Evolutionary conservation across 2,888 invertebrate genomes (phyloP).

Genomic region (Idaea aversata): DNA sequence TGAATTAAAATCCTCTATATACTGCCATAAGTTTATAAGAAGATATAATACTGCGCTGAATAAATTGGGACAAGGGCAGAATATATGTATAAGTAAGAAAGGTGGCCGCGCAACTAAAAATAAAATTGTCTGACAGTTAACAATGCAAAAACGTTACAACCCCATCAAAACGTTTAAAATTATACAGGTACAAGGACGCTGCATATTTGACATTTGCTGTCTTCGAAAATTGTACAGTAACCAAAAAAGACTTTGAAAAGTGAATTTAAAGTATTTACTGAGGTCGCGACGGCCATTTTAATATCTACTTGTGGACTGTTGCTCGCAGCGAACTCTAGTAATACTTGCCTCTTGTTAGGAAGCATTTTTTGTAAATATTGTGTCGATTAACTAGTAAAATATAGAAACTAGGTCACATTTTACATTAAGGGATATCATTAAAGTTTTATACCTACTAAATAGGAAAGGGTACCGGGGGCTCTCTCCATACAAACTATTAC

Average conservation of each 20-base stretch:
- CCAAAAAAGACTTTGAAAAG: conserved; percentile 23
- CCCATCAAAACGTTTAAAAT: too few relatives aligned
- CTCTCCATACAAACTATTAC: too few relatives aligned
- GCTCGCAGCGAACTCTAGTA: not conserved
- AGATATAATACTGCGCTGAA: too few relatives aligned
- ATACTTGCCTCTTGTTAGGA: not conserved
- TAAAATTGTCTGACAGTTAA: not conserved
- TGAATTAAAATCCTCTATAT: too few relatives aligned
- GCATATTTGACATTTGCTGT: not conserved
- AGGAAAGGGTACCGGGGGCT: too few relatives aligned
- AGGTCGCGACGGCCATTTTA: not conserved
- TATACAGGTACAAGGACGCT: not conserved
- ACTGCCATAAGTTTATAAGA: too few relatives aligned
- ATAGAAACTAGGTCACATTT: not conserved
- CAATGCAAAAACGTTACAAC: not conserved
- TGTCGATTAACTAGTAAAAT: not conserved
- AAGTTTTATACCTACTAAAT: not conserved
- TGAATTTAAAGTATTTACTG: conserved; percentile 17
- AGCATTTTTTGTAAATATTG: not conserved
- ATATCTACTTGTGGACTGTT: not conserved
- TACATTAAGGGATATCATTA: not conserved
- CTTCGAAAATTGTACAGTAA: not conserved
- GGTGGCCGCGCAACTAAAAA: too few relatives aligned
- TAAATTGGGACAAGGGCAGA: too few relatives aligned
- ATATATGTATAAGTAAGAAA: too few relatives aligned